Evolutionary conservation across 2,888 invertebrate genomes (phyloP).

Genomic region (Tyria jacobaeae): DNA sequence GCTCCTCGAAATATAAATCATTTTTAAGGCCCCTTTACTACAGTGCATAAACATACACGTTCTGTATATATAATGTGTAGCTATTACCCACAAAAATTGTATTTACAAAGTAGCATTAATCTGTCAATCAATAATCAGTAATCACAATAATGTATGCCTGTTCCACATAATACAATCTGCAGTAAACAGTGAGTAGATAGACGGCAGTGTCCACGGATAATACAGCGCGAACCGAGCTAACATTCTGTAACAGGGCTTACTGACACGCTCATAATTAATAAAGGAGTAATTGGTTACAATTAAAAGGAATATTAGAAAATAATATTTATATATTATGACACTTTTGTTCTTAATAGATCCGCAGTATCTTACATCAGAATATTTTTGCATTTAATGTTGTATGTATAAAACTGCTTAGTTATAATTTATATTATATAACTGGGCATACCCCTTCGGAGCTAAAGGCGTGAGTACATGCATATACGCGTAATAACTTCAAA

Average conservation of each 20-base stretch:
- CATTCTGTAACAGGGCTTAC: constrained; percentile 63
- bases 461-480: too few relatives aligned
- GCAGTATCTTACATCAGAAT: too few relatives aligned
- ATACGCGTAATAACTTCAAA: too few relatives aligned
- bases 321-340: too few relatives aligned
- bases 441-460: too few relatives aligned
- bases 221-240: constrained; percentile 56
- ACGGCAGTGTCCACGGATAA: constrained; percentile 69
- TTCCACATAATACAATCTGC: constrained; percentile 58
- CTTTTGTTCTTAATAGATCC: too few relatives aligned
- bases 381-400: too few relatives aligned
- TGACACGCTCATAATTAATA: constrained; percentile 33
- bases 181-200: constrained; percentile 65
- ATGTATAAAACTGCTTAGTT: too few relatives aligned
- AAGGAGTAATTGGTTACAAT: constrained; percentile 39
- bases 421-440: too few relatives aligned
- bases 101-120: constrained; percentile 26
- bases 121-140: too few relatives aligned
- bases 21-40: too few relatives aligned
- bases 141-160: constrained; percentile 55
- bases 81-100: constrained; percentile 4
- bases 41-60: not conserved
- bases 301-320: constrained; percentile 13
- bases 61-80: not conserved
- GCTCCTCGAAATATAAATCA: too few relatives aligned